Conservation (phyloP, 2,888 invertebrate species). For the Stenchaetothrips biformis region DNA sequence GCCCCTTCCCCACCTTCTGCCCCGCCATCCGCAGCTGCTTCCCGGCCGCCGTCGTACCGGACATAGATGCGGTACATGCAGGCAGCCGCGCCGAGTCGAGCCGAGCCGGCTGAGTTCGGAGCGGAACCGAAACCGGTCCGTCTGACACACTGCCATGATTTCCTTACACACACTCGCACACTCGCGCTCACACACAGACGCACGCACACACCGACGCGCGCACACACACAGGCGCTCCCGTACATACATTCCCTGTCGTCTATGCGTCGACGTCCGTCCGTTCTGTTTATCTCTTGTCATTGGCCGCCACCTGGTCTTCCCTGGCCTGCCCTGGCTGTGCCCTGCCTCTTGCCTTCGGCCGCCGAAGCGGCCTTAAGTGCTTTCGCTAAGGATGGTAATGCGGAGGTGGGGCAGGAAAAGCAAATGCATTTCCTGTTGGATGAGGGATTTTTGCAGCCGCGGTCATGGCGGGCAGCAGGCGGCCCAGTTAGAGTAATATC, state of each 20-base stretch:
- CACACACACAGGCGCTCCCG: background rate
- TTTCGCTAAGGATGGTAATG: too few species aligned
- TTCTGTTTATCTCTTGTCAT: background rate
- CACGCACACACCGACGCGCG: background rate
- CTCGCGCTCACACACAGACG: background rate
- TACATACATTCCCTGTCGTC: background rate
- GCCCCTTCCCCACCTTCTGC: background rate
- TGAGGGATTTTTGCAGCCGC: too few species aligned
- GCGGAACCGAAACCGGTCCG: conserved; percentile 19
- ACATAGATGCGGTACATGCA: conserved; percentile 11
- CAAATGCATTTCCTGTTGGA: too few species aligned
- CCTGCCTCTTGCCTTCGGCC: too few species aligned
- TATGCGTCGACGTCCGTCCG: background rate
- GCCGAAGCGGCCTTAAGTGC: too few species aligned
- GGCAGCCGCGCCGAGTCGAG: background rate
- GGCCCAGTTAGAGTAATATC: too few species aligned
- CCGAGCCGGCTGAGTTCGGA: background rate
- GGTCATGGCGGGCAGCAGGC: too few species aligned
- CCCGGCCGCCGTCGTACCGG: background rate
- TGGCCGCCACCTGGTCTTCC: background rate
- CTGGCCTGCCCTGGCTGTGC: background rate
- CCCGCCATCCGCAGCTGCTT: background rate
- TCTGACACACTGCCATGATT: conserved; percentile 23
- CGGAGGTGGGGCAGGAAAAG: too few species aligned
- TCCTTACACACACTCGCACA: conserved; percentile 4